Evolutionary conservation across 2,888 invertebrate genomes (phyloP).

Genomic region (Polydrusus tereticollis): DNA sequence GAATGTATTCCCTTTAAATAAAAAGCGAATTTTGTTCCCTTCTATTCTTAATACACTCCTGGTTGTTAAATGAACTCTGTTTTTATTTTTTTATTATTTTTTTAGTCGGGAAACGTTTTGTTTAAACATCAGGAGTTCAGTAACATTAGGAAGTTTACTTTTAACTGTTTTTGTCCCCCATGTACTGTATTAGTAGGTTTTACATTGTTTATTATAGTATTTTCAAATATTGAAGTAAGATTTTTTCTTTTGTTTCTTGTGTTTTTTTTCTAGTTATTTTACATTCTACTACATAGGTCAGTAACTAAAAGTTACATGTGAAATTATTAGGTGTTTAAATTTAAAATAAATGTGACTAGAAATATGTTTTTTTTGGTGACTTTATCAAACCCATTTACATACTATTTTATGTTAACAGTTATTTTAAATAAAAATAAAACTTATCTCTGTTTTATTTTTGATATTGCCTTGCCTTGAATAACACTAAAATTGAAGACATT

Average conservation of each 20-base stretch:
- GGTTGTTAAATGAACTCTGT: constrained; percentile 46
- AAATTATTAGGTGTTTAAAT: constrained; percentile 66
- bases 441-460: constrained; percentile 30
- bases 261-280: constrained; percentile 57
- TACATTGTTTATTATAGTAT: constrained; percentile 58
- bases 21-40: constrained; percentile 24
- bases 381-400: constrained; percentile 22
- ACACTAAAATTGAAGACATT: neutral
- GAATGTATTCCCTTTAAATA: constrained; percentile 52
- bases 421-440: constrained; percentile 41
- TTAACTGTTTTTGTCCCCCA: constrained; percentile 48
- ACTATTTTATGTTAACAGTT: constrained; percentile 38
- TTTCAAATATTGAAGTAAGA: constrained; percentile 53
- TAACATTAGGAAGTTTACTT: constrained; percentile 39
- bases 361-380: constrained; percentile 51
- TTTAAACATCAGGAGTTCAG: constrained; percentile 48
- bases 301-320: constrained; percentile 62
- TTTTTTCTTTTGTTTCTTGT: constrained; percentile 51
- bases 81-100: constrained; percentile 49
- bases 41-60: constrained; percentile 38
- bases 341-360: constrained; percentile 66
- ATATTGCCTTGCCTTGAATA: constrained; percentile 10
- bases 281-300: constrained; percentile 59
- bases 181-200: constrained; percentile 59
- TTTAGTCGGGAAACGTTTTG: constrained; percentile 28